Evolutionary conservation across 2,888 invertebrate genomes (phyloP), one percentile per base, ranked within the genome.

Genomic region (Prosapia bicincta): DNA sequence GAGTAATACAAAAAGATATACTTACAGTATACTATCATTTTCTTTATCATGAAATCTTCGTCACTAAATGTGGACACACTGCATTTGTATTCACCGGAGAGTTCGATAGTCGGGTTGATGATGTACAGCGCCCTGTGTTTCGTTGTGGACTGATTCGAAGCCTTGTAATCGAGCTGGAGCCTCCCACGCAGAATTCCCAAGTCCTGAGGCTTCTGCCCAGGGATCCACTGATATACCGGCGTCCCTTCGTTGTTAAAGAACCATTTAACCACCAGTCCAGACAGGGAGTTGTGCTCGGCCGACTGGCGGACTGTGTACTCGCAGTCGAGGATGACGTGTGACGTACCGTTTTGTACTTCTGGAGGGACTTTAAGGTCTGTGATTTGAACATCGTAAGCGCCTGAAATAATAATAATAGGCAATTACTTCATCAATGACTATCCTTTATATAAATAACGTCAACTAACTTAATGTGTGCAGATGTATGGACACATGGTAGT

Each of bases 171-270:
- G 25, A 91, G 85, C 82, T 93, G 91, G 80, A 93, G 83, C 84
- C 89, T 85, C 71, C 87, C 86, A 79, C 86, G 86, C 77, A 88
- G 84, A 26, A 84, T 80, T 0, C 91, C 91, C 69, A 91, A 85
- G n/a, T 90, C 91, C 82, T 90, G 90, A 0, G 92, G 92, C 79
- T 87, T 87, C 79, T 88, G 88, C 66, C 79, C 90, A 1, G 91
- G 91, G 77, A 93, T 93, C 93, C 93, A 94, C 83, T 93, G 93
- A 84, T 93, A 94, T 15, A 93, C 90, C 0, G 90, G 88, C 70
- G 90, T 88, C 0, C 88, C 87, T 78, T 87, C 88, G 81, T 90
- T 89, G 84, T 89, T 89, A 82, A 89, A 88, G 83, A 89, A 92
- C 93, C 94, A 93, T 83, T 93, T 93, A 10, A 93, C 90, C 1